Conservation (phyloP, 2,888 invertebrate species). For the Latrodectus elegans region DNA sequence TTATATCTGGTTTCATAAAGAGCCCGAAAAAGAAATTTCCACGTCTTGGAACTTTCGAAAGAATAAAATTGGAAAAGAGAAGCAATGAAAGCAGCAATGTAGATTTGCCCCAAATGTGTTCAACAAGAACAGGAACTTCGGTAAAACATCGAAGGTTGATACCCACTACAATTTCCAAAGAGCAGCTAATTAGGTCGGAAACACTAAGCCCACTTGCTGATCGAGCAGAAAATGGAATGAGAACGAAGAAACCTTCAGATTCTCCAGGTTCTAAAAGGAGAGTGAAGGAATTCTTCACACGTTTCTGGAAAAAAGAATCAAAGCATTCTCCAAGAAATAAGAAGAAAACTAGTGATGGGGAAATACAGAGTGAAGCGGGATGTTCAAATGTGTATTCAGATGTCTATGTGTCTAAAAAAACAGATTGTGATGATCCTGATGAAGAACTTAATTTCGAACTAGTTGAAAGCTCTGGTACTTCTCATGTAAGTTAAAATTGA, state of each 20-base stretch:
- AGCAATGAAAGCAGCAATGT: neutral
- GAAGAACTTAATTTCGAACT: neutral
- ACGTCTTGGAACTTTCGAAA: slow-evolving; percentile 44
- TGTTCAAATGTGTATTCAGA: neutral
- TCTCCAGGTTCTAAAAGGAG: neutral
- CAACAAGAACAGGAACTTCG: slow-evolving; percentile 38
- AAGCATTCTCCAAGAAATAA: neutral
- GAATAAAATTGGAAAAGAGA: slow-evolving; percentile 42
- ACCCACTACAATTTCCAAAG: slow-evolving; percentile 35
- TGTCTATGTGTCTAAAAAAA: neutral
- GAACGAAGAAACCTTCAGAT: neutral
- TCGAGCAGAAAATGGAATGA: neutral
- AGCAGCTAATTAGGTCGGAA: slow-evolving; percentile 30
- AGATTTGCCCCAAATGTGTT: neutral
- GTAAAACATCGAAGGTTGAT: slow-evolving; percentile 28
- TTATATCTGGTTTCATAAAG: neutral
- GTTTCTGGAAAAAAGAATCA: slow-evolving; percentile 30
- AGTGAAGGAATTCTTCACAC: slow-evolving; percentile 16
- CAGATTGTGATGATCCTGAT: neutral
- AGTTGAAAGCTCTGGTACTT: neutral
- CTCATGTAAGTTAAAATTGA: slow-evolving; percentile 30
- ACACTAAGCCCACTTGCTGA: slow-evolving; percentile 10
- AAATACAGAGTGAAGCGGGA: neutral
- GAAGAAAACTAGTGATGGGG: neutral
- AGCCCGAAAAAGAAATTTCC: slow-evolving; percentile 46